These are phyloP conservation scores for Spea bombifrons DNA, from an alignment of 2,113 vertebrate species.

Conservation along the genomic window DNA sequence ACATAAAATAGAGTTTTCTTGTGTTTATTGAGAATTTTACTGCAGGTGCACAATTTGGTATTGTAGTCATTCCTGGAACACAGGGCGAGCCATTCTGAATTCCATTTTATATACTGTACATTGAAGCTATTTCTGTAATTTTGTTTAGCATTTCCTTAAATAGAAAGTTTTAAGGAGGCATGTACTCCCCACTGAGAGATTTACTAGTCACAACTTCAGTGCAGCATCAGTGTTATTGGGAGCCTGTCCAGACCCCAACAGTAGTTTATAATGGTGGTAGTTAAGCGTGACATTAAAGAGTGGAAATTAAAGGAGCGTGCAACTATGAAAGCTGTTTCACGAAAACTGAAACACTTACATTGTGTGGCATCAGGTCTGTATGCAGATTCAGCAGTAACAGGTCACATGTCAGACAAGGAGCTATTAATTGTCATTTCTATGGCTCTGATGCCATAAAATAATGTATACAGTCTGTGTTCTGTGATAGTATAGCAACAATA, in stretches of 20 bases:
- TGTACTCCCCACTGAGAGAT: background rate
- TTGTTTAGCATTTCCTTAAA: background rate
- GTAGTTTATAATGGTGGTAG: background rate
- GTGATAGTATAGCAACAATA: too few relatives aligned
- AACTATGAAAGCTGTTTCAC: background rate
- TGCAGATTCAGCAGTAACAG: too few relatives aligned
- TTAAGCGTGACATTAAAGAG: background rate
- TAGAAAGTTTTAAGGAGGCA: background rate
- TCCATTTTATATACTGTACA: too few relatives aligned
- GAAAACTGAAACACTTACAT: background rate
- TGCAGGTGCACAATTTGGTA: too few relatives aligned
- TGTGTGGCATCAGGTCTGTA: background rate
- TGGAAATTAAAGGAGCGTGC: too few relatives aligned
- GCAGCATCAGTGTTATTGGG: background rate
- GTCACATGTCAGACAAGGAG: too few relatives aligned
- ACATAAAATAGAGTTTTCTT: background rate
- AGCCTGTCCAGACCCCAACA: background rate
- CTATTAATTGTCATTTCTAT: too few relatives aligned
- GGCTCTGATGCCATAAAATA: too few relatives aligned
- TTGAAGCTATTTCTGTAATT: background rate
- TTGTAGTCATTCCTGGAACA: too few relatives aligned
- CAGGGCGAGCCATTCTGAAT: too few relatives aligned
- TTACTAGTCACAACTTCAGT: background rate
- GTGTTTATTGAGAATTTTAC: background rate
- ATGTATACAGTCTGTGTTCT: too few relatives aligned